These are phyloP conservation scores for Hemistola chrysoprasaria DNA, from an alignment of 2,888 invertebrate species.

Conservation along the genomic window DNA sequence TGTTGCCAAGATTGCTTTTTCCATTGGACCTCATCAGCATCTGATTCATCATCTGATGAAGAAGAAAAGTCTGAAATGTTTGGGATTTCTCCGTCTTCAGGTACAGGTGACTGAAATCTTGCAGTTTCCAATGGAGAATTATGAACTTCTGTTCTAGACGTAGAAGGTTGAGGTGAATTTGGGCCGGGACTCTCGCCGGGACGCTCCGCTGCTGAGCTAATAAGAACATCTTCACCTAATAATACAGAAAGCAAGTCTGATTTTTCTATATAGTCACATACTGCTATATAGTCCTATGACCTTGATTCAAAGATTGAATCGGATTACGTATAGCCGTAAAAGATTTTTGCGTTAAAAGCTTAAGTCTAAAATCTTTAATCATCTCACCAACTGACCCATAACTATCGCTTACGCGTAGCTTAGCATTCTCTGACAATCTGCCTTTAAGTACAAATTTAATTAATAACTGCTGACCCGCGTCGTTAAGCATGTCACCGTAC, in stretches of 20 bases:
- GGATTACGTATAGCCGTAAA: no score
- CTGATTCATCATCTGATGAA: conserved; percentile 22
- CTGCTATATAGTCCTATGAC: no score
- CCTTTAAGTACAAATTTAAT: no score
- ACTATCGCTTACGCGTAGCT: no score
- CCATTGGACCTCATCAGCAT: conserved; percentile 15
- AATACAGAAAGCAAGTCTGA: conserved; percentile 15
- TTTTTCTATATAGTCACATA: no score
- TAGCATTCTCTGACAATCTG: no score
- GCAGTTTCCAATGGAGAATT: conserved; percentile 17
- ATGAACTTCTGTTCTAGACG: conserved; percentile 14
- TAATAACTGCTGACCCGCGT: no score
- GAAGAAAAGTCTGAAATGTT: conserved; percentile 24
- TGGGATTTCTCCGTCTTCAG: conserved; percentile 7
- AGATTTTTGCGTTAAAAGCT: no score
- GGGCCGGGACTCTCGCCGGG: conserved; percentile 14
- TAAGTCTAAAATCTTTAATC: no score
- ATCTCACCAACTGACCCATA: no score
- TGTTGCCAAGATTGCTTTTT: conserved; percentile 18
- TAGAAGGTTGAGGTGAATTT: conserved; percentile 15
- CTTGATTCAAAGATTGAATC: no score
- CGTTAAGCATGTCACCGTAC: no score
- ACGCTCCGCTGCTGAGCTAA: conserved; percentile 17
- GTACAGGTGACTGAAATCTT: conserved; percentile 17
- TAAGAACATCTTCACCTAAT: conserved; percentile 17